Conservation (phyloP, 2,888 invertebrate species). For the Tetramorium bicarinatum region DNA sequence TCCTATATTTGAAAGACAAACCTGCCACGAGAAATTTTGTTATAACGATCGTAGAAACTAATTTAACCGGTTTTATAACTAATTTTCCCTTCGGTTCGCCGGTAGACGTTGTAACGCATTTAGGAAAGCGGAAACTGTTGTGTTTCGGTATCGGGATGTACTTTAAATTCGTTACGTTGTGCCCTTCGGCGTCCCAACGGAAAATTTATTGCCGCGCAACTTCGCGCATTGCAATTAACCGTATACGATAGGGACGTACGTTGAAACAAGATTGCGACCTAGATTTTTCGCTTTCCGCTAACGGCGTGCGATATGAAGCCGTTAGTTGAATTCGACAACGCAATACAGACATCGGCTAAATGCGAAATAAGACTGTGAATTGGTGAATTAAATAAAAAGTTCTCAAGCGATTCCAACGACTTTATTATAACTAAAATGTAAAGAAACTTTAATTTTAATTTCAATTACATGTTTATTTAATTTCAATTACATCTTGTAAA, state of each 20-base stretch:
- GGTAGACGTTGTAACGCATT: slow-evolving; percentile 23
- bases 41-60: slow-evolving; percentile 18
- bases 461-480: neutral
- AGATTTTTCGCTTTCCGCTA: slow-evolving; percentile 18
- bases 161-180: slow-evolving; percentile 54
- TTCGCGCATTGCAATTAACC: slow-evolving; percentile 50
- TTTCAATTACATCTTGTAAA: neutral
- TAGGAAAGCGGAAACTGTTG: slow-evolving; percentile 36
- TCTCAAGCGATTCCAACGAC: neutral
- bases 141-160: slow-evolving; percentile 34
- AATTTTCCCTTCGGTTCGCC: slow-evolving; percentile 38
- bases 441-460: neutral
- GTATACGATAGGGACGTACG: slow-evolving; percentile 32
- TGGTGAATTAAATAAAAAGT: neutral
- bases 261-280: slow-evolving; percentile 48
- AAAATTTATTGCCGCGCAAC: slow-evolving; percentile 50
- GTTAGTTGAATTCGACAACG: slow-evolving; percentile 14
- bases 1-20: neutral
- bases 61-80: slow-evolving; percentile 41
- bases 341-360: neutral
- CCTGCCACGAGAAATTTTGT: slow-evolving; percentile 6
- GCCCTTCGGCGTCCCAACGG: slow-evolving; percentile 46
- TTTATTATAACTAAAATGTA: neutral
- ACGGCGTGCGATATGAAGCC: neutral
- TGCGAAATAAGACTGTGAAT: neutral